Base-by-base conservation (phyloP, 2,113 vertebrate species). In the Apteryx mantelli region DNA sequence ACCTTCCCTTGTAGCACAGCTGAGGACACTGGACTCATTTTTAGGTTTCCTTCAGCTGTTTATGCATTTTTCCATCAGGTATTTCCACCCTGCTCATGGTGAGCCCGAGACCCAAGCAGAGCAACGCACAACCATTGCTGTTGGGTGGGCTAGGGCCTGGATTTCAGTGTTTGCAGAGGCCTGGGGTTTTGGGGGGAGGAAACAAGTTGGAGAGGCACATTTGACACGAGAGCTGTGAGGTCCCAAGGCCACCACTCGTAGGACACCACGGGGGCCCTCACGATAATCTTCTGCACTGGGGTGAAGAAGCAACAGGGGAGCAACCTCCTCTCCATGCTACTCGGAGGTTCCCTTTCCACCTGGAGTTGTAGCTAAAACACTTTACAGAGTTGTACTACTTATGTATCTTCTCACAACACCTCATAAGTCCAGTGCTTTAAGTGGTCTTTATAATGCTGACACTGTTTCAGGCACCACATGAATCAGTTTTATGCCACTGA, bases 311-410 rank as follows among this genome's bases (percentile, higher is more conserved):
- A 1, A 9, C 2, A 3, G 10, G 28, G 34, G 32, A 11, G 2
- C 2, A 4, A 58, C 0, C 0, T 24, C 4, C 1, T 22, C 21
- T 77, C 30, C 40, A 30, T 26, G 13, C n/a, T 55, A 34, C 58
- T 61, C 44, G 30, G 55, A 79, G 61, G 28, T 34, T 71, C 36
- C 52, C 4, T 0, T 40, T 82, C 8, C 60, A 38, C 24, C 32
- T 73, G 11, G 34, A 83, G 26, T 30, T 69, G 26, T 50, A 58
- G 15, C 40, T 60, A 34, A 60, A 32, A 18, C 17, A 34, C 56
- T 60, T 19, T 11, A 34, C 7, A 34, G 53, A 32, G 56, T 19
- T 34, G 32, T 34, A 34, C 32, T 60, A 36, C 40, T 81, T 40
- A 34, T 21, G 13, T 14, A 66, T 74, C 53, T 61, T 90, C 38